Evolutionary conservation across 2,888 invertebrate genomes (phyloP).

Genomic region (Lymantria monacha): DNA sequence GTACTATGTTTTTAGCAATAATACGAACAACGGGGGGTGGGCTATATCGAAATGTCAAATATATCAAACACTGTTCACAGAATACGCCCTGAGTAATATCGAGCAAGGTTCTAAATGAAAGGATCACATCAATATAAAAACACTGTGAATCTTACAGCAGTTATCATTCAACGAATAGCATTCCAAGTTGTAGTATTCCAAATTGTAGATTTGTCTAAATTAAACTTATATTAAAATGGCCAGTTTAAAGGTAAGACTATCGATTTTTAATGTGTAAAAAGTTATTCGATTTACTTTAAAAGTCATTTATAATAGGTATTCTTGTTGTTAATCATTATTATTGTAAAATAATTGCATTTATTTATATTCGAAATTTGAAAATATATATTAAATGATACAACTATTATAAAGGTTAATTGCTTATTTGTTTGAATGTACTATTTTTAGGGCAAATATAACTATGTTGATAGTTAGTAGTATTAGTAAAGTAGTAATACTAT

Average conservation of each 20-base stretch:
- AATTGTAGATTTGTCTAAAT: slow-evolving; percentile 15
- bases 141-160: slow-evolving; percentile 31
- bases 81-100: slow-evolving; percentile 43
- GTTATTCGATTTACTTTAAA: not conserved
- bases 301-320: not conserved
- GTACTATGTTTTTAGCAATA: not conserved
- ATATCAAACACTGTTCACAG: slow-evolving; percentile 34
- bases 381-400: too few relatives aligned
- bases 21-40: slow-evolving; percentile 45
- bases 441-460: too few relatives aligned
- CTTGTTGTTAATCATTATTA: not conserved
- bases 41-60: slow-evolving; percentile 42
- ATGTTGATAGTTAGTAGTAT: too few relatives aligned
- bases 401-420: too few relatives aligned
- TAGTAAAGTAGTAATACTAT: too few relatives aligned
- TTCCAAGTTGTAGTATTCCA: slow-evolving; percentile 7
- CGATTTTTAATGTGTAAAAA: not conserved
- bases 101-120: slow-evolving; percentile 46
- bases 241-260: slow-evolving; percentile 38
- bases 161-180: slow-evolving; percentile 46
- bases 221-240: slow-evolving; percentile 17
- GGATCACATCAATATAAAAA: slow-evolving; percentile 54
- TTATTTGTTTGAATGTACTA: too few relatives aligned
- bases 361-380: too few relatives aligned
- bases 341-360: not conserved